Conservation (phyloP, 2,797 vertebrate genomes). For the Helarctos malayanus region DNA sequence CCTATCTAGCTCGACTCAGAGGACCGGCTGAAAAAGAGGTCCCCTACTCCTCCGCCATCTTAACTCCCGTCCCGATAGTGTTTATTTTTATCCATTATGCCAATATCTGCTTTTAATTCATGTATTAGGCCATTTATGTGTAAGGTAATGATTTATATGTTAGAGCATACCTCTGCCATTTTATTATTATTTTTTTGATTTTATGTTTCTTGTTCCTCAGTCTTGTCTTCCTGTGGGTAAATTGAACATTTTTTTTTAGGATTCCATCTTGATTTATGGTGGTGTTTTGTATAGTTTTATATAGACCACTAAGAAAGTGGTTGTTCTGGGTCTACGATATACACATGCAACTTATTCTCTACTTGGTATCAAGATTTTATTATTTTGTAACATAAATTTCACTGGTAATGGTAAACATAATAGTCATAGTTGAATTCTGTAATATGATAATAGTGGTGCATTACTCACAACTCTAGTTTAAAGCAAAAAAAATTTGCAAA, state of each 20-base stretch:
- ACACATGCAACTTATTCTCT: not conserved
- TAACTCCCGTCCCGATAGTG: too few species aligned
- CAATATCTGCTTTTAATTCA: constrained; percentile 8
- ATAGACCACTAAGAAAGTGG: not conserved
- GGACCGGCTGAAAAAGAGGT: too few species aligned
- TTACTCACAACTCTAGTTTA: not conserved
- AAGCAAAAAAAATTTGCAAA: not conserved
- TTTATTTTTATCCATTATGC: not conserved
- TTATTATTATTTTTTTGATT: not conserved
- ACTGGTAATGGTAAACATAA: not conserved
- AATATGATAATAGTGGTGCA: not conserved
- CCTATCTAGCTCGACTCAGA: too few species aligned
- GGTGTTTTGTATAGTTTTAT: not conserved
- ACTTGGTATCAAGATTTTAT: not conserved
- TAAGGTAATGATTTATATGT: constrained; percentile 6
- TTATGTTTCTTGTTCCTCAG: not conserved
- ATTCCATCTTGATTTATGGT: not conserved
- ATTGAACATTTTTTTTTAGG: not conserved
- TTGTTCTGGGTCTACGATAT: not conserved
- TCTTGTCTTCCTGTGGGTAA: not conserved
- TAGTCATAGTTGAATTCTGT: not conserved
- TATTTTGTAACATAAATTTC: not conserved
- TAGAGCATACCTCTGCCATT: not conserved
- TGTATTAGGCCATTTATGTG: constrained; percentile 4
- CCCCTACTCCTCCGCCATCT: too few species aligned